Evolutionary conservation across 2,797 vertebrate species (phyloP).

Genomic region (Benthosema pterotum): DNA sequence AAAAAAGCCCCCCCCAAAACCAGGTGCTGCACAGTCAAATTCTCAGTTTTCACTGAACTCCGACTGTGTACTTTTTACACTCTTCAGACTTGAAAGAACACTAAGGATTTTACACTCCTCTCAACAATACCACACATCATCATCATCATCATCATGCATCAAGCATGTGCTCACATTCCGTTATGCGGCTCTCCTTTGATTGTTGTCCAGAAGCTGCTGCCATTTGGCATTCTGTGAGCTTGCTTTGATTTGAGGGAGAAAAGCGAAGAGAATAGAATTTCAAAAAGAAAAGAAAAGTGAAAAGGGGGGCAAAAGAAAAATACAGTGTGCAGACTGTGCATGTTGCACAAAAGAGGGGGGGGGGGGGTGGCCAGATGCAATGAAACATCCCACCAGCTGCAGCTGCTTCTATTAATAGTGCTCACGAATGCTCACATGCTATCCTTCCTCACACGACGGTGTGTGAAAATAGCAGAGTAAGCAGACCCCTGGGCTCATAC

Average conservation of each 20-base stretch:
- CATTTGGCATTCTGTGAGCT: constrained; percentile 16
- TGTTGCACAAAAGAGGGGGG: constrained; percentile 29
- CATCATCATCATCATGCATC: not conserved
- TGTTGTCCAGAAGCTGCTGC: constrained; percentile 24
- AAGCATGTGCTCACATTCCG: constrained; percentile 8
- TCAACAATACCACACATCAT: constrained; percentile 16
- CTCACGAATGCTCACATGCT: constrained; percentile 26
- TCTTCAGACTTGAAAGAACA: no score
- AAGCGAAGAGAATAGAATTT: not conserved
- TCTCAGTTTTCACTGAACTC: not conserved
- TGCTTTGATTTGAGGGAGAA: constrained; percentile 27
- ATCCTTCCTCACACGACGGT: not conserved
- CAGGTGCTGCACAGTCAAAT: constrained; percentile 33
- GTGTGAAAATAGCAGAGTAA: not conserved
- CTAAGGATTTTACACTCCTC: not conserved
- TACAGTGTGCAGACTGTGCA: constrained; percentile 18
- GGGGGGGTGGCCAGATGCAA: constrained; percentile 61
- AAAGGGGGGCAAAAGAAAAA: constrained; percentile 6
- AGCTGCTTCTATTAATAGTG: constrained; percentile 64
- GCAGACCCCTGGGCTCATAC: no score
- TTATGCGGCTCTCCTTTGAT: constrained; percentile 27
- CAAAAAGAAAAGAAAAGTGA: constrained; percentile 10
- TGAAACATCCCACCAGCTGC: constrained; percentile 58
- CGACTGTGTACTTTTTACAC: not conserved
- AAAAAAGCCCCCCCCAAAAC: constrained; percentile 15